These are phyloP conservation scores for Prunella strophiata DNA, from an alignment of 2,797 vertebrate species.

Conservation along the genomic window DNA sequence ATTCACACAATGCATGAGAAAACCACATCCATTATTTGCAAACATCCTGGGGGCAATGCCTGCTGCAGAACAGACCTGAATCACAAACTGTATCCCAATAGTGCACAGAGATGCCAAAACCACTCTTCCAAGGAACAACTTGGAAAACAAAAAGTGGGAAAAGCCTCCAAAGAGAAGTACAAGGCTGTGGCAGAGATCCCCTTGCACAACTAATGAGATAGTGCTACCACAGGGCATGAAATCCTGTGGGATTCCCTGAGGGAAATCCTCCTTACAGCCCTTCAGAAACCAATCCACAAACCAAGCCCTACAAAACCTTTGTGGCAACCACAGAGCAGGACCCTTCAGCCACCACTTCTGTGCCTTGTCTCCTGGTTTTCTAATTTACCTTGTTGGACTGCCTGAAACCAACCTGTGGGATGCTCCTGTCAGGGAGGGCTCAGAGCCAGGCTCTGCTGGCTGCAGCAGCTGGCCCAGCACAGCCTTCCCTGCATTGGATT, in stretches of 20 bases:
- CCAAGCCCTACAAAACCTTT: fast-evolving
- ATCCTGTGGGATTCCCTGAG: background rate
- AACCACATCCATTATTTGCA: background rate
- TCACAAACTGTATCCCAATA: background rate
- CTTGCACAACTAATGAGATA: background rate
- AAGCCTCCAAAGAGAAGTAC: background rate
- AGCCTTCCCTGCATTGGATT: fast-evolving
- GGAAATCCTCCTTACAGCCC: background rate
- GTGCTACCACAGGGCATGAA: background rate
- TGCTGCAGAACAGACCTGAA: background rate
- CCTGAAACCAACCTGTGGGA: background rate
- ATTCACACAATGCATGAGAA: background rate
- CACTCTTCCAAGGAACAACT: background rate
- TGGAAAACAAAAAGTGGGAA: background rate
- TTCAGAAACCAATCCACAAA: background rate
- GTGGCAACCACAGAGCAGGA: background rate
- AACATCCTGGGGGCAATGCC: background rate
- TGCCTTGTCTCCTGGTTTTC: background rate
- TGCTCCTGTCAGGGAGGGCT: background rate
- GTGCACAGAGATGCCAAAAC: background rate
- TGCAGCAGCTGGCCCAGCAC: background rate
- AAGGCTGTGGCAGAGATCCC: background rate
- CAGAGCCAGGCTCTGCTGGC: background rate
- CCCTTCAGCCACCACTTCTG: no score
- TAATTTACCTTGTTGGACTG: background rate